Percentiles rank a stretch among this genome's conserved stretches.
Evolutionary conservation across 2,888 invertebrate species (phyloP).

Genomic region (Cartodere bifasciata): DNA sequence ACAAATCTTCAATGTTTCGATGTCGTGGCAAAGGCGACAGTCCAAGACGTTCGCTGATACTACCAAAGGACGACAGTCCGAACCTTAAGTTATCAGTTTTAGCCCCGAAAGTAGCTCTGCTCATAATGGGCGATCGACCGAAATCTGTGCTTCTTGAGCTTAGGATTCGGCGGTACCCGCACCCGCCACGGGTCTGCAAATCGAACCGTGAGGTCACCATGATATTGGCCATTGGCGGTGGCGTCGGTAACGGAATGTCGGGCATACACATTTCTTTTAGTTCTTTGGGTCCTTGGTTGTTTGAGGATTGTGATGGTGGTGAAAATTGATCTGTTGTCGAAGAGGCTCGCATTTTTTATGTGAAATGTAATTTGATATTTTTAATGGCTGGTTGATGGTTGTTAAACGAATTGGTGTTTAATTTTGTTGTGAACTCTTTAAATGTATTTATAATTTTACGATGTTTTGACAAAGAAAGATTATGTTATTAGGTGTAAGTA

Average conservation of each 20-base stretch:
- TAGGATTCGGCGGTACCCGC: constrained; percentile 27
- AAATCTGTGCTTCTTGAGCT: constrained; percentile 21
- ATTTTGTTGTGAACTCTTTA: background rate
- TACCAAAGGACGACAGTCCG: constrained; percentile 8
- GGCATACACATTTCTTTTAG: constrained; percentile 22
- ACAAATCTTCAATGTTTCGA: constrained; percentile 21
- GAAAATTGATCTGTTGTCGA: too few species aligned
- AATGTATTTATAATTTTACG: background rate
- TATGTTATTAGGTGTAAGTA: too few species aligned
- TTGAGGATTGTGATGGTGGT: too few species aligned
- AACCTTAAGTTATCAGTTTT: background rate
- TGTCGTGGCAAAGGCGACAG: constrained; percentile 24
- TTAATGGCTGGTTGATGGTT: background rate
- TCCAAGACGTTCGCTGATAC: constrained; percentile 15
- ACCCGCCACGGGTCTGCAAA: constrained; percentile 26
- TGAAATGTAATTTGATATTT: too few species aligned
- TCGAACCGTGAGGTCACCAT: constrained; percentile 31
- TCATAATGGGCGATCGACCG: constrained; percentile 20
- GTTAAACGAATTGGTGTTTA: background rate
- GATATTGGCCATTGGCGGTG: constrained; percentile 34
- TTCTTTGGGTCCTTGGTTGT: constrained; percentile 8
- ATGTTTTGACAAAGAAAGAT: too few species aligned
- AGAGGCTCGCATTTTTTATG: too few species aligned
- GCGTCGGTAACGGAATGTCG: constrained; percentile 32
- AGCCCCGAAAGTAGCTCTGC: constrained; percentile 11